A percentile compares a stretch with the other conserved stretches of the same genome.
Conservation (phyloP, 2,797 vertebrate genomes). For the Ptychadena robeensis region DNA sequence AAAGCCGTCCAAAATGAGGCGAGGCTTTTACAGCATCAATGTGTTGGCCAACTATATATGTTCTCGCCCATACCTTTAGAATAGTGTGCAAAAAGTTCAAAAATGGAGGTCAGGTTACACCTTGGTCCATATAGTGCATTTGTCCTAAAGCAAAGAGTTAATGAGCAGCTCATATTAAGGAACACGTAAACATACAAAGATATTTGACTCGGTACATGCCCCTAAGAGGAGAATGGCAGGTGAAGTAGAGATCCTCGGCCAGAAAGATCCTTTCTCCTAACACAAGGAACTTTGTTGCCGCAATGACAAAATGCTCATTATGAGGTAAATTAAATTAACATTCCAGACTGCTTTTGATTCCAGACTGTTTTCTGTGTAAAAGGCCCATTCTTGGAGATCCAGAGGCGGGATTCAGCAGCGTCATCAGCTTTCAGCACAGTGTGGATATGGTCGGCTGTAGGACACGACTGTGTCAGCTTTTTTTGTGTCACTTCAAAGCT, state of each 20-base stretch:
- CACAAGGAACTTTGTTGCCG: constrained; percentile 16
- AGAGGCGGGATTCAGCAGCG: not conserved
- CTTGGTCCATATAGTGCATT: too few relatives aligned
- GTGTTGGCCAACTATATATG: too few relatives aligned
- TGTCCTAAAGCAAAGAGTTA: too few relatives aligned
- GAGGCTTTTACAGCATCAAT: too few relatives aligned
- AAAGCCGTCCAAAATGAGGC: too few relatives aligned
- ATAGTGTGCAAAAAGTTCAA: too few relatives aligned
- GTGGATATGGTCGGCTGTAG: too few relatives aligned
- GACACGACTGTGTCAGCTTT: constrained; percentile 19
- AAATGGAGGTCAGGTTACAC: too few relatives aligned
- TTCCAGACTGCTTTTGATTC: constrained; percentile 31
- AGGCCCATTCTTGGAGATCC: constrained; percentile 16
- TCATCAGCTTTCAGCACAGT: constrained; percentile 6
- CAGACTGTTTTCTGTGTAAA: constrained; percentile 10
- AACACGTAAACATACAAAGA: too few relatives aligned
- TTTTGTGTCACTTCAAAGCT: constrained; percentile 7
- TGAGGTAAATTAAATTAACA: constrained; percentile 30
- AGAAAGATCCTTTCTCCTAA: not conserved
- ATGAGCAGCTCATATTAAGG: too few relatives aligned
- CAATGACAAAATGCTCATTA: constrained; percentile 14
- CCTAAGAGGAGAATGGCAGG: not conserved
- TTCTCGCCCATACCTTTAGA: too few relatives aligned
- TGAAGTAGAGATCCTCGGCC: not conserved
- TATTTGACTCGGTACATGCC: too few relatives aligned